Base-by-base conservation (phyloP, 2,888 invertebrate genomes). In the Lepidonotus clava region DNA sequence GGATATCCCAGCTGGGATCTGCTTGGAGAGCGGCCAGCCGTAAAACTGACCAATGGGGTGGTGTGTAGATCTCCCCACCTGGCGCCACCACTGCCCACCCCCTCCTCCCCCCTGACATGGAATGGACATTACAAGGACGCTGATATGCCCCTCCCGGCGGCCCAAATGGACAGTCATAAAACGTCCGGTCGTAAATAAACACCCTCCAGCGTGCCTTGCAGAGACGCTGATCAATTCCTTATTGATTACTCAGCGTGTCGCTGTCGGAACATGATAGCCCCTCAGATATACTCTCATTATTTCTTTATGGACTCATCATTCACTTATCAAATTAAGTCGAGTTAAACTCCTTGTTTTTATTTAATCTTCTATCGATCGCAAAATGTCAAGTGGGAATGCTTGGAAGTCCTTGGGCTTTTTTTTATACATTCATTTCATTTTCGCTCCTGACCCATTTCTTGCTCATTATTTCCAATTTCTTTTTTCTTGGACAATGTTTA, bases 131-230 rank as follows among this genome's bases (percentile, higher is more conserved):
- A 76, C 41, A 38, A 1, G 38, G 38, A 2, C 38, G 38, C 38
- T 21, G 66, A 38, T 41, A 6, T 21, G 46, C 46, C 80, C 28
- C 6, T 80, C 4, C 46, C 46, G 46, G 46, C n/a, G 24, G 80
- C 11, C 11, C 21, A 46, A 46, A 46, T 80, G 41, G 80, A 41
- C 8, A 8, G 28, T n/a, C 46, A 80, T 41, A 46, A 46, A 80
- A 24, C 8, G 28, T 40, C 18, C n/a, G 51, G 80, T 80, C 80
- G 80, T 71, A 71, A 71, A 71, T 71, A 71, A 38, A 34, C 71
- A 38, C 71, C 71, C 38, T 46, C 46, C 8, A 34, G 41, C n/a
- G n/a, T n/a, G n/a, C n/a, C n/a, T n/a, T n/a, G n/a, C 46, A 0
- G 28, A n/a, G 46, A 32, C 18, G 2, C 41, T 80, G 46, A 51